Evolutionary conservation across 2,113 vertebrate genomes (phyloP).

Genomic region (Phoxinus phoxinus): DNA sequence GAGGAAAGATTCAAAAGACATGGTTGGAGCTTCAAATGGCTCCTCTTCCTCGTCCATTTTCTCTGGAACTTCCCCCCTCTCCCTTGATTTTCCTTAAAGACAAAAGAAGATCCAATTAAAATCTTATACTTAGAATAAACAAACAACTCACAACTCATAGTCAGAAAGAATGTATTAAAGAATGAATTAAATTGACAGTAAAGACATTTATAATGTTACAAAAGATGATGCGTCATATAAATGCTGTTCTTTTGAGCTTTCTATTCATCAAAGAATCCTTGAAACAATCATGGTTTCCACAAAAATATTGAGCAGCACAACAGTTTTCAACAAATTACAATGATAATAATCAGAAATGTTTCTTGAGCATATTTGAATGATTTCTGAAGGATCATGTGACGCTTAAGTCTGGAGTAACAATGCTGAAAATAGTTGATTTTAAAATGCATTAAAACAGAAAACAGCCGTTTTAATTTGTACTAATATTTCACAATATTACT

Average conservation of each 20-base stretch:
- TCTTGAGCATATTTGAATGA: neutral
- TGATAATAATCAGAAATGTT: neutral
- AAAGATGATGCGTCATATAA: neutral
- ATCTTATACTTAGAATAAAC: neutral
- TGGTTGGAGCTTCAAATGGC: constrained; percentile 86
- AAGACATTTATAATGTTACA: neutral
- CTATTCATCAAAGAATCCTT: neutral
- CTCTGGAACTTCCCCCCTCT: constrained; percentile 58
- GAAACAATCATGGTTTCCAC: neutral
- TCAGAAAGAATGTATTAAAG: neutral
- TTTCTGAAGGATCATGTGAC: neutral
- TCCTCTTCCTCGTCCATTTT: constrained; percentile 73
- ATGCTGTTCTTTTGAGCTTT: neutral
- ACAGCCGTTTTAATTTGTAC: neutral
- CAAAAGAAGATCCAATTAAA: neutral
- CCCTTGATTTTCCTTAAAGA: constrained; percentile 65
- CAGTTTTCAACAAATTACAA: neutral
- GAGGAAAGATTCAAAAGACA: constrained; percentile 98
- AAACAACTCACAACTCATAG: too few relatives aligned
- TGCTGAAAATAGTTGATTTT: neutral
- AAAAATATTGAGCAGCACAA: neutral
- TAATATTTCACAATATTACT: neutral
- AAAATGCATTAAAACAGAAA: neutral
- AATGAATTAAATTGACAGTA: neutral
- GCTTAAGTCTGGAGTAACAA: neutral